Conservation (phyloP, 1,140 invertebrate genomes). For the Andricus grossulariae region DNA sequence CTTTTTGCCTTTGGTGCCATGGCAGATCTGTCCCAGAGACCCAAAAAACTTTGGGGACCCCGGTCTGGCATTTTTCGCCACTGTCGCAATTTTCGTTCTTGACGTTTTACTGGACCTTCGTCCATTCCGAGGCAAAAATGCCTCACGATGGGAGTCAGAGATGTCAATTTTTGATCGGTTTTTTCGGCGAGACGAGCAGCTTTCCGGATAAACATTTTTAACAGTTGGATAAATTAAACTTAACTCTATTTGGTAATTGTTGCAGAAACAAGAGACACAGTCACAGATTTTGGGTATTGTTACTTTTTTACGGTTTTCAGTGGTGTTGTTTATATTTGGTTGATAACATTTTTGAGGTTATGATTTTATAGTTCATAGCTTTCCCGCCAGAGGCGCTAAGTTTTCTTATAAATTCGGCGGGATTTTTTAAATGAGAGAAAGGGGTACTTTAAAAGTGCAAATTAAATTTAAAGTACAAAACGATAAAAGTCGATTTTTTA, state of each 20-base stretch:
- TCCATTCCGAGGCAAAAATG: background rate
- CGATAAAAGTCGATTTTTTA: too few species aligned
- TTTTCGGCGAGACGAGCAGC: background rate
- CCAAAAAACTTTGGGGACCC: background rate
- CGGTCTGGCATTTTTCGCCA: background rate
- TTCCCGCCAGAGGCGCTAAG: too few species aligned
- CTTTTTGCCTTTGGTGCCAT: background rate
- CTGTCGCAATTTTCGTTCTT: conserved; percentile 1
- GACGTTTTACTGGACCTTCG: background rate
- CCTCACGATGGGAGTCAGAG: background rate
- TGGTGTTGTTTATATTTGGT: too few species aligned
- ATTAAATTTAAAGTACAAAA: too few species aligned
- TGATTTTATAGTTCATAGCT: too few species aligned
- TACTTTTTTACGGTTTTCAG: too few species aligned
- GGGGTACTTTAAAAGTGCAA: too few species aligned
- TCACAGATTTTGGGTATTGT: too few species aligned
- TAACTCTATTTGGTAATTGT: background rate
- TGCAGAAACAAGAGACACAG: background rate
- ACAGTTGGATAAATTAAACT: background rate
- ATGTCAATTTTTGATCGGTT: background rate
- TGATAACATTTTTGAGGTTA: too few species aligned
- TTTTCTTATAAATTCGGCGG: too few species aligned
- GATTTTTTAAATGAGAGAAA: too few species aligned
- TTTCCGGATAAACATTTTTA: background rate
- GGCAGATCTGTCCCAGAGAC: background rate